A percentile compares a stretch with the other conserved stretches of the same genome.
Conservation (phyloP, 2,113 vertebrate genomes). For the Indri indri region DNA sequence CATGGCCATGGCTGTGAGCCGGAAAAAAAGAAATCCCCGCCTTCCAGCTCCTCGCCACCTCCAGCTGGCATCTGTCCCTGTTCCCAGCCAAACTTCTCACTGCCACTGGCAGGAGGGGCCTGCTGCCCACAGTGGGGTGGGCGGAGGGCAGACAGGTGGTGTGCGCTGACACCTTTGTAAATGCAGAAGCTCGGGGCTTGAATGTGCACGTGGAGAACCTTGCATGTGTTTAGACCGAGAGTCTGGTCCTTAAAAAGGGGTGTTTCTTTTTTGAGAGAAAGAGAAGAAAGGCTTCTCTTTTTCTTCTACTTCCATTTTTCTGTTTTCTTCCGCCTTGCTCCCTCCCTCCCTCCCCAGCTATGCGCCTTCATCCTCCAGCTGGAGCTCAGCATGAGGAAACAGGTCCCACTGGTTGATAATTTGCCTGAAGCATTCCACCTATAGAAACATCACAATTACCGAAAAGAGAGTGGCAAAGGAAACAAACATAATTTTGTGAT, state of each 20-base stretch:
- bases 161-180: not conserved
- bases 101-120: not conserved
- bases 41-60: not conserved
- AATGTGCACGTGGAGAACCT: not conserved
- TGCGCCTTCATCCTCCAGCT: rapidly evolving
- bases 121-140: no score
- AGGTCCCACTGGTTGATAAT: not conserved
- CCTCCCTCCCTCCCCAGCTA: not conserved
- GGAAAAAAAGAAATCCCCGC: not conserved
- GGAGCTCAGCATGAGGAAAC: not conserved
- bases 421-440: not conserved
- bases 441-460: not conserved
- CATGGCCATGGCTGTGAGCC: not conserved
- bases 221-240: not conserved
- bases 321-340: not conserved
- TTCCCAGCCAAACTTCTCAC: not conserved
- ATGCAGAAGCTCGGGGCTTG: not conserved
- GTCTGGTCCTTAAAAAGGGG: not conserved
- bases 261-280: not conserved
- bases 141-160: not conserved
- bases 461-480: no score
- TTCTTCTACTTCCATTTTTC: not conserved
- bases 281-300: not conserved
- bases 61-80: not conserved
- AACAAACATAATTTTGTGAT: not conserved